Evolutionary conservation across 2,113 vertebrate species (phyloP).

Genomic region (Xyliphius kryptos): DNA sequence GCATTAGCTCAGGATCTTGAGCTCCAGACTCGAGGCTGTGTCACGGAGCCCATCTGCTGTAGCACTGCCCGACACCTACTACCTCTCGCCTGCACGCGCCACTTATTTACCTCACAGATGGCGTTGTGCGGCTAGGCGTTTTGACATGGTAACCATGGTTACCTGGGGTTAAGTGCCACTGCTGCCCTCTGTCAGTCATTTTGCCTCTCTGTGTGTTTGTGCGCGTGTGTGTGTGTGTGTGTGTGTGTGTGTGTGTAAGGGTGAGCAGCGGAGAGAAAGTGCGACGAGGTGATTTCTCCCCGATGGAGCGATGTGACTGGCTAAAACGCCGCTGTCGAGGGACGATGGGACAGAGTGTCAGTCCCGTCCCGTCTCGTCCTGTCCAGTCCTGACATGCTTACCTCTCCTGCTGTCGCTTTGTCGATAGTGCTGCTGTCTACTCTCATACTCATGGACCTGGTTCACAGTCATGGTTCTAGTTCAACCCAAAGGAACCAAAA

Average conservation of each 20-base stretch:
- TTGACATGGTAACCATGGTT: slow-evolving; percentile 34
- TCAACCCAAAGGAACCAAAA: too few species aligned
- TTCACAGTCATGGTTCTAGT: too few species aligned
- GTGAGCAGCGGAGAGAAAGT: too few species aligned
- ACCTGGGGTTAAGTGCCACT: slow-evolving; percentile 26
- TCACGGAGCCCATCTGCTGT: slow-evolving; percentile 33
- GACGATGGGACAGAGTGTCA: neutral
- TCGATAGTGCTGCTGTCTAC: too few species aligned
- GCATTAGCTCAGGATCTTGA: slow-evolving; percentile 22
- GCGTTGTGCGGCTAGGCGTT: slow-evolving; percentile 15
- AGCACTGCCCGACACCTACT: slow-evolving; percentile 23
- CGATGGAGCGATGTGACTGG: neutral
- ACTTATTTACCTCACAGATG: slow-evolving; percentile 40
- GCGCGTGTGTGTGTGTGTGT: neutral
- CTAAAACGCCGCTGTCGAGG: neutral
- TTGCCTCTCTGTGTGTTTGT: neutral
- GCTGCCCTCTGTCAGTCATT: slow-evolving; percentile 17
- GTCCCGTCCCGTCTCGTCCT: neutral
- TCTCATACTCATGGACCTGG: too few species aligned
- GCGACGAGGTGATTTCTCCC: neutral
- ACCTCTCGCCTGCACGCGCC: slow-evolving; percentile 12
- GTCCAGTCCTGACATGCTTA: neutral
- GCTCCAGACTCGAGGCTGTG: slow-evolving; percentile 5
- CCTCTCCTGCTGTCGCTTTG: neutral
- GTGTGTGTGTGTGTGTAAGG: neutral